Conservation (phyloP, 1,140 invertebrate species). For the Papilio machaon region DNA sequence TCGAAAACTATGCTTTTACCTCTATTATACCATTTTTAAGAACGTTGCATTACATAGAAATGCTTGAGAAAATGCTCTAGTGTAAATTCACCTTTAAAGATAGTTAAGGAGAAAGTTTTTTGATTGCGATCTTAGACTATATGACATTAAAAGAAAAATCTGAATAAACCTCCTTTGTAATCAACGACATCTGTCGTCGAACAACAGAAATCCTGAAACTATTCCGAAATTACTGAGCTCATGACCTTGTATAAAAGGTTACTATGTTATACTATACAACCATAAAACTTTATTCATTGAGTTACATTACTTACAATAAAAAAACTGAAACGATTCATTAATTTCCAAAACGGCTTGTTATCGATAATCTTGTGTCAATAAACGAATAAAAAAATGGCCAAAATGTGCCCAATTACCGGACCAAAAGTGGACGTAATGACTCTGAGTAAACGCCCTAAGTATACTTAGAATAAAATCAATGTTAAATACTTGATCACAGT, state of each 20-base stretch:
- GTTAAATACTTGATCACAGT: slow-evolving; percentile 65
- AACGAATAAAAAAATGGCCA: slow-evolving; percentile 64
- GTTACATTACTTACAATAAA: not conserved
- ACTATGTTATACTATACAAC: no score
- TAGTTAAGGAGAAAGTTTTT: not conserved
- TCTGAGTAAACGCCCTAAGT: slow-evolving; percentile 62
- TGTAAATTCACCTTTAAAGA: no score
- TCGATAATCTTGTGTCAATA: slow-evolving; percentile 68
- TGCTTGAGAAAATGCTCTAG: no score
- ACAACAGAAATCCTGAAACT: not conserved
- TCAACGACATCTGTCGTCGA: no score
- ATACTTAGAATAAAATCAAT: slow-evolving; percentile 60
- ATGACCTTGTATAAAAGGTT: not conserved
- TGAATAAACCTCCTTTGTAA: not conserved
- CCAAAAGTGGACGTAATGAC: slow-evolving; percentile 71
- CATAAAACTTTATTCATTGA: not conserved
- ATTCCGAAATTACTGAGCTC: not conserved
- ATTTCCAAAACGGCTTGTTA: slow-evolving; percentile 8
- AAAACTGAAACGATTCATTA: slow-evolving; percentile 29
- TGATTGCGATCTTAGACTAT: not conserved
- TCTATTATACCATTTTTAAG: no score
- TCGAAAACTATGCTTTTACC: no score
- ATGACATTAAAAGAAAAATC: not conserved
- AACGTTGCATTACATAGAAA: no score
- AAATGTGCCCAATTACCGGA: slow-evolving; percentile 70